Conservation (phyloP, 2,888 invertebrate genomes). For the Busseola fusca region DNA sequence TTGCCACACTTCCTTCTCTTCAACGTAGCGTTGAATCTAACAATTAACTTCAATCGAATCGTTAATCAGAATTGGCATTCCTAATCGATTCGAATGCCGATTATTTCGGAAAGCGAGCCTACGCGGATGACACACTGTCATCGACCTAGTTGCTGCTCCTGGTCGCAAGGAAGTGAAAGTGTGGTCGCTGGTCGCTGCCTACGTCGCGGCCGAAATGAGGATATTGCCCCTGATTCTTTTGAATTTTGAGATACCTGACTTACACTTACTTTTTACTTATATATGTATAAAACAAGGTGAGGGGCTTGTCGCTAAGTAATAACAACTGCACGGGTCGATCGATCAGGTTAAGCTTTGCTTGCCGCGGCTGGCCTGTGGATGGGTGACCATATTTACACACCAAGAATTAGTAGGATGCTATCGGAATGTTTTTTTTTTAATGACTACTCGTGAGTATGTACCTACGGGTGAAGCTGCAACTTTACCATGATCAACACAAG, state of each 20-base stretch:
- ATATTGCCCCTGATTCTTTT: constrained; percentile 43
- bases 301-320: too few relatives aligned
- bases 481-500: too few relatives aligned
- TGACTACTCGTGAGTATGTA: too few relatives aligned
- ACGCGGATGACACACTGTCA: constrained; percentile 33
- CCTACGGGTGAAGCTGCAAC: too few relatives aligned
- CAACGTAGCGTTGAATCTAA: background rate
- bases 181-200: constrained; percentile 19
- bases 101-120: constrained; percentile 45
- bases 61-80: constrained; percentile 20
- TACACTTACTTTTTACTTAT: background rate
- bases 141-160: constrained; percentile 48
- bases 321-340: too few relatives aligned
- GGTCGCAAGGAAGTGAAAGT: constrained; percentile 61
- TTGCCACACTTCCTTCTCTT: background rate
- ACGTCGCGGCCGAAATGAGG: constrained; percentile 47
- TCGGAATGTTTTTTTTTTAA: too few relatives aligned
- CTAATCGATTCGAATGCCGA: constrained; percentile 43
- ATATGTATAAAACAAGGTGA: too few relatives aligned
- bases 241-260: background rate
- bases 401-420: too few relatives aligned
- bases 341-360: too few relatives aligned
- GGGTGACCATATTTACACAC: too few relatives aligned
- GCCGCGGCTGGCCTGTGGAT: too few relatives aligned
- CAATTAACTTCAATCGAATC: background rate